A percentile compares a stretch with the other conserved stretches of the same genome.
Conservation (phyloP, 2,113 vertebrate genomes). For the Microcebus ravelobensis region DNA sequence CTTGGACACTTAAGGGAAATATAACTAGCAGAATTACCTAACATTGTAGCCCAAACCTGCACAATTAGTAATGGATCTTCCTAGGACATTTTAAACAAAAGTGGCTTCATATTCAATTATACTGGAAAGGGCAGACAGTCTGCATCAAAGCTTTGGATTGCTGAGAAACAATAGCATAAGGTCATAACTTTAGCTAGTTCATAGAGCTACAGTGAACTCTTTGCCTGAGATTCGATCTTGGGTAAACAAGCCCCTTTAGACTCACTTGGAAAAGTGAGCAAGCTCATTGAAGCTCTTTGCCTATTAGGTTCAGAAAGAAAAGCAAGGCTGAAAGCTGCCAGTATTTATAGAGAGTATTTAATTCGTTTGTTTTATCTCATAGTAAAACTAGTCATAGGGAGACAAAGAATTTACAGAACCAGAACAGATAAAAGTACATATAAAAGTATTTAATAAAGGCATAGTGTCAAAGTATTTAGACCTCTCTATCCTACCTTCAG, state of each 20-base stretch:
- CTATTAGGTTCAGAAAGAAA: slow-evolving; percentile 76
- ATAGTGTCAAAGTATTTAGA: slow-evolving; percentile 20
- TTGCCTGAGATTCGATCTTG: slow-evolving; percentile 83
- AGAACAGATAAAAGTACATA: slow-evolving; percentile 9
- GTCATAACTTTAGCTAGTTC: slow-evolving; percentile 84
- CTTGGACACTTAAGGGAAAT: neutral
- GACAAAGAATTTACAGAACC: neutral
- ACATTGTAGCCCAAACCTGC: slow-evolving; percentile 62
- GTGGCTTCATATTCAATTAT: slow-evolving; percentile 79
- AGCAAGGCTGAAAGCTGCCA: slow-evolving; percentile 74
- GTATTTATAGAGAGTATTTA: slow-evolving; percentile 76
- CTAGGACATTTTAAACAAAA: slow-evolving; percentile 78
- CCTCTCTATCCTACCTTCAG: slow-evolving; percentile 31
- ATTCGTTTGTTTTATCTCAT: neutral
- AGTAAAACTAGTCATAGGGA: slow-evolving; percentile 61
- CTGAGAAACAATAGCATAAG: slow-evolving; percentile 84
- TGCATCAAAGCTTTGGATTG: slow-evolving; percentile 80
- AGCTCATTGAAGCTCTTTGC: slow-evolving; percentile 71
- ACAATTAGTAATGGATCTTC: slow-evolving; percentile 73
- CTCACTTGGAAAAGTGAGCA: slow-evolving; percentile 80
- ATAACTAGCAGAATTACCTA: slow-evolving; percentile 37
- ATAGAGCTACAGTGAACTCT: slow-evolving; percentile 79
- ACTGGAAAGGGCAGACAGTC: slow-evolving; percentile 79
- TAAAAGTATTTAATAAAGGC: slow-evolving; percentile 28
- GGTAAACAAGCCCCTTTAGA: slow-evolving; percentile 82